Conservation (phyloP, 2,797 vertebrate genomes). For the Notoglanidium macrostoma region DNA sequence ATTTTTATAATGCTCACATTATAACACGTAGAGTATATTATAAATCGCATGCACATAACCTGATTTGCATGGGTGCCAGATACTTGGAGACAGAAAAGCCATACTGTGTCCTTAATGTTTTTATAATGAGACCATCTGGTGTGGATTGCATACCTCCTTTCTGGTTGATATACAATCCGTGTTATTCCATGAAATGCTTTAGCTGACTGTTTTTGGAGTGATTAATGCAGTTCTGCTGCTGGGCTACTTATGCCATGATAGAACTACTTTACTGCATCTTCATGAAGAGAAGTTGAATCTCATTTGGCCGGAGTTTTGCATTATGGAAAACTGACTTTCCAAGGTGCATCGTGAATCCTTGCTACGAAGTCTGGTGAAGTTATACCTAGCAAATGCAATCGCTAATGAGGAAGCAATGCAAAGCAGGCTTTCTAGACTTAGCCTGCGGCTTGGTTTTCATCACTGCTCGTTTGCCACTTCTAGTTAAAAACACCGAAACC, state of each 20-base stretch:
- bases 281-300: neutral
- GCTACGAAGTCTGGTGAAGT: neutral
- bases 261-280: neutral
- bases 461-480: conserved; percentile 19
- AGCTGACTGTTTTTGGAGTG: conserved; percentile 6
- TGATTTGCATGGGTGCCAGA: conserved; percentile 37
- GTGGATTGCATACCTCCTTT: conserved; percentile 37
- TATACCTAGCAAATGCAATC: neutral
- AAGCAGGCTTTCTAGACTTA: neutral
- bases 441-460: conserved; percentile 11
- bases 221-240: conserved; percentile 26
- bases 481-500: conserved; percentile 2
- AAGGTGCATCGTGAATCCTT: neutral
- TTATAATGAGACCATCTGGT: conserved; percentile 51
- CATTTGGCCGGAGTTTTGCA: neutral
- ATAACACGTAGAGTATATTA: neutral
- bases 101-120: conserved; percentile 51
- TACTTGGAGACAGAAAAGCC: conserved; percentile 31
- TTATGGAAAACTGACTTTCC: neutral
- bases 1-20: no score
- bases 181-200: conserved; percentile 17
- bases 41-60: conserved; percentile 17
- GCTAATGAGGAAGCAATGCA: conserved; percentile 19
- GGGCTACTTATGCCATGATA: conserved; percentile 22
- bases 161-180: conserved; percentile 31